Conservation (phyloP, 2,888 invertebrate species). For the Encarsia formosa region DNA sequence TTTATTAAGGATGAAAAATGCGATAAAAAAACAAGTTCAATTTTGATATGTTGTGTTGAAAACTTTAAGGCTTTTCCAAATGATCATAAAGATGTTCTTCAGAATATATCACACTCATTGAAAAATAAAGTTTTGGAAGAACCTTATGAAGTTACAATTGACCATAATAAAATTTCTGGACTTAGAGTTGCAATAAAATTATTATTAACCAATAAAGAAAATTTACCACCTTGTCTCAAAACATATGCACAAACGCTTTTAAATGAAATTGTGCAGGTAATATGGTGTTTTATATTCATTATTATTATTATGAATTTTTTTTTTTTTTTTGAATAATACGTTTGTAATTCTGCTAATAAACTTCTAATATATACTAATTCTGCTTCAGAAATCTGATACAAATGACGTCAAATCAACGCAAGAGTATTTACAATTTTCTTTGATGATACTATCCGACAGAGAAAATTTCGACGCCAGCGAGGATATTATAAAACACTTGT, state of each 20-base stretch:
- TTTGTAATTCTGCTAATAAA: background rate
- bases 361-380: slow-evolving; percentile 5
- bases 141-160: slow-evolving; percentile 26
- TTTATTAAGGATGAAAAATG: slow-evolving; percentile 27
- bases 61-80: slow-evolving; percentile 30
- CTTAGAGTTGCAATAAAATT: slow-evolving; percentile 36
- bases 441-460: slow-evolving; percentile 33
- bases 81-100: slow-evolving; percentile 32
- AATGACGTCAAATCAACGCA: slow-evolving; percentile 27
- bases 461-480: slow-evolving; percentile 31
- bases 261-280: slow-evolving; percentile 33
- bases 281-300: background rate
- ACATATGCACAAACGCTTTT: slow-evolving; percentile 29
- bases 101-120: slow-evolving; percentile 36
- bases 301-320: background rate
- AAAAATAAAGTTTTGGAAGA: slow-evolving; percentile 31
- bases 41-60: slow-evolving; percentile 38
- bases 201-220: slow-evolving; percentile 26
- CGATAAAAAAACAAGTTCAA: slow-evolving; percentile 23
- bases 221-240: slow-evolving; percentile 32
- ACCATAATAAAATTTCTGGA: slow-evolving; percentile 33
- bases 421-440: slow-evolving; percentile 34
- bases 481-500: slow-evolving; percentile 31
- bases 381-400: slow-evolving; percentile 22
- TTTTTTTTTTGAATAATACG: background rate